Conservation (phyloP, 1,140 invertebrate species). For the Scaptomyza graminum region DNA sequence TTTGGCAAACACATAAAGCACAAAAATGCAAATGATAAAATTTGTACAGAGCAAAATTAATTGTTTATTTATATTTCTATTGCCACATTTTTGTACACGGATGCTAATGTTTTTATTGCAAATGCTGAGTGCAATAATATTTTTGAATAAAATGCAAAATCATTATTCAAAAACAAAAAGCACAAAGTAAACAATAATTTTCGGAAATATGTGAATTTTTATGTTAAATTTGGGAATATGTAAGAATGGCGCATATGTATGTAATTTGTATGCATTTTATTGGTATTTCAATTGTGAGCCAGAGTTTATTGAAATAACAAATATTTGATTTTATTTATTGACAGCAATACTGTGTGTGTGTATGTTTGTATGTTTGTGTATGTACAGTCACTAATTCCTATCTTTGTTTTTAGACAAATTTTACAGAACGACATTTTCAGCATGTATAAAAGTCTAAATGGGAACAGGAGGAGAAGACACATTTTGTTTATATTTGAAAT, state of each 20-base stretch:
- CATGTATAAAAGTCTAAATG: too few relatives aligned
- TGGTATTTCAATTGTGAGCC: not conserved
- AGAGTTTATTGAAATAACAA: constrained; percentile 21
- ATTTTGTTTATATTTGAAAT: too few relatives aligned
- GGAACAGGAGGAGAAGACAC: too few relatives aligned
- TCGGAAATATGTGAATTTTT: constrained; percentile 15
- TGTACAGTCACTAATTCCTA: too few relatives aligned
- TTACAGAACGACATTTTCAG: too few relatives aligned
- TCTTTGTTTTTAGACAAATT: too few relatives aligned
- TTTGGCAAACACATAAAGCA: not conserved
- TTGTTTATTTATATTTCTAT: constrained; percentile 24
- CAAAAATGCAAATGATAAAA: constrained; percentile 4
- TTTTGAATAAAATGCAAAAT: constrained; percentile 63
- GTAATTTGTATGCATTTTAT: constrained; percentile 33
- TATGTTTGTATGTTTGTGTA: too few relatives aligned
- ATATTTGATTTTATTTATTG: constrained; percentile 33
- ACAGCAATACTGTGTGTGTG: not conserved
- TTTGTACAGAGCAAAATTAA: constrained; percentile 24
- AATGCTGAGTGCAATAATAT: constrained; percentile 47
- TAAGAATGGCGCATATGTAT: constrained; percentile 55
- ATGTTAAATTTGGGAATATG: constrained; percentile 60
- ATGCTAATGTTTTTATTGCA: constrained; percentile 34
- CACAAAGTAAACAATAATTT: constrained; percentile 29
- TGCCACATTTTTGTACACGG: not conserved
- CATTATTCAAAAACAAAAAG: constrained; percentile 34